phyloP scores from a whole-genome alignment of 2,888 invertebrate genomes.

The Andrena haemorrhoa region DNA sequence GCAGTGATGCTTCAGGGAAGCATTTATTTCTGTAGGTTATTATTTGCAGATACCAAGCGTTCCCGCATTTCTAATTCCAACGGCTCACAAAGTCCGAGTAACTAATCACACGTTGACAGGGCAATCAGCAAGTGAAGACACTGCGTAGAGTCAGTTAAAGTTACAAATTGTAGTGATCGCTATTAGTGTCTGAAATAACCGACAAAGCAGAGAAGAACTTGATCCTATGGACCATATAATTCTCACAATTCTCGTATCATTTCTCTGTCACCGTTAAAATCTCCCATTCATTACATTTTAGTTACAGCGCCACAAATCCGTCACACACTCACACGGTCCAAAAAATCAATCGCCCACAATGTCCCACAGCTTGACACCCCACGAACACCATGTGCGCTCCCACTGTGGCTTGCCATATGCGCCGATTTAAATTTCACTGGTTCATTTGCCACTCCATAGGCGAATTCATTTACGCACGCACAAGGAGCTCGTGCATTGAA shows the following conservation, averaged over 20 bases:
- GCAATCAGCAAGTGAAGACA: not conserved
- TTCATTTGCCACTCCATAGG: slow-evolving; percentile 48
- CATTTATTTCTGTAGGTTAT: not conserved
- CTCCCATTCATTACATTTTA: not conserved
- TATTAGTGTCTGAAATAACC: too few relatives aligned
- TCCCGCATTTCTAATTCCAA: not conserved
- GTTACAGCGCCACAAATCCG: too few relatives aligned
- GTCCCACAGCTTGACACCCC: slow-evolving; percentile 5
- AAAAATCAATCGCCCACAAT: slow-evolving; percentile 11
- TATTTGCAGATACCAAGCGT: not conserved
- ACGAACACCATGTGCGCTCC: slow-evolving; percentile 52
- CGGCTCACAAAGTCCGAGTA: not conserved
- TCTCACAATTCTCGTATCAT: not conserved
- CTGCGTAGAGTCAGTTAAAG: not conserved
- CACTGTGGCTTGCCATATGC: slow-evolving; percentile 34
- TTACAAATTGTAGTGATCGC: too few relatives aligned
- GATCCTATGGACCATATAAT: too few relatives aligned
- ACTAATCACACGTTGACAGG: not conserved
- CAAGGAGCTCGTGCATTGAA: slow-evolving; percentile 23
- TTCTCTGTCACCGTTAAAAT: not conserved
- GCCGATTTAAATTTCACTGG: slow-evolving; percentile 61
- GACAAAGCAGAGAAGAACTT: too few relatives aligned
- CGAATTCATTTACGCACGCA: slow-evolving; percentile 18
- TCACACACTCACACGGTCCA: not conserved
- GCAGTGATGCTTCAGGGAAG: too few relatives aligned